Conservation (phyloP, 2,888 invertebrate species). For the Drosophila pseudotakahashii region DNA sequence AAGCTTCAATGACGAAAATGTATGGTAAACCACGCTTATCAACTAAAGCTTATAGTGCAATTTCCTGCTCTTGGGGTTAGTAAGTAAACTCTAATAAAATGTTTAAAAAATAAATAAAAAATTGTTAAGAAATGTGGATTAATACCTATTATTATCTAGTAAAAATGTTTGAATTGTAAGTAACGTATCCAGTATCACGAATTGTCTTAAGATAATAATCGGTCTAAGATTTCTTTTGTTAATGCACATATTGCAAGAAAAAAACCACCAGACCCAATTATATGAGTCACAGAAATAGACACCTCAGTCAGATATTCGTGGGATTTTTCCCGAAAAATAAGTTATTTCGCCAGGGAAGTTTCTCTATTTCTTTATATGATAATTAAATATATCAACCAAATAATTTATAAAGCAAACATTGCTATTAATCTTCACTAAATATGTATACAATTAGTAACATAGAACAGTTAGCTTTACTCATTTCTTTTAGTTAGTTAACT, state of each 20-base stretch:
- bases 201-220: neutral
- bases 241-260: neutral
- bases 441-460: neutral
- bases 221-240: neutral
- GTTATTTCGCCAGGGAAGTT: neutral
- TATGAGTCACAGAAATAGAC: constrained; percentile 1
- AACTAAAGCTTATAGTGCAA: no score
- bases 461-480: neutral
- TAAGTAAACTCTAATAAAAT: no score
- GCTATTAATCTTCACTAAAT: no score
- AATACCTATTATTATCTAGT: no score
- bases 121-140: no score
- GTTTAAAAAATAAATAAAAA: no score
- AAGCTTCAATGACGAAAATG: neutral
- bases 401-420: neutral
- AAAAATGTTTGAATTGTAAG: no score
- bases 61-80: no score
- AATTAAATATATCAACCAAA: neutral
- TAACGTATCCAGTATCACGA: no score
- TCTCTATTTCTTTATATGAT: no score
- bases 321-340: neutral
- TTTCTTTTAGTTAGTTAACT: no score
- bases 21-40: constrained; percentile 1
- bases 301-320: neutral
- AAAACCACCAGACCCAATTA: neutral